phyloP scores from a whole-genome alignment of 2,113 vertebrate genomes.

The Grallaria varia region DNA sequence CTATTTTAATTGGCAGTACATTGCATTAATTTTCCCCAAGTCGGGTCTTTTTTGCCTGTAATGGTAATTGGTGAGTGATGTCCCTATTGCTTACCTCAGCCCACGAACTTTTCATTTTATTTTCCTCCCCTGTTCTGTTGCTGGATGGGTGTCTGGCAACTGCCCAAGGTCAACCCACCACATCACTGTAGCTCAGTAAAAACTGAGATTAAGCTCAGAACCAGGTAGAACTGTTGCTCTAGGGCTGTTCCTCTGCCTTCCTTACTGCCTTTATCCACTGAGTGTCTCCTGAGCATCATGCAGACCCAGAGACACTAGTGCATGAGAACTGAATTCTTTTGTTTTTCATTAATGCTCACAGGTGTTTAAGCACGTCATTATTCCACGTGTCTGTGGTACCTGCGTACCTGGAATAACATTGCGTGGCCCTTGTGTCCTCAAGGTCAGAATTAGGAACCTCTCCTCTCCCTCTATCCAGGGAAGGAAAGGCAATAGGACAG shows the following conservation, averaged over 20 bases:
- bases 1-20: background rate
- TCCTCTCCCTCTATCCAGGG: background rate
- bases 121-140: background rate
- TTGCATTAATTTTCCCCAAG: background rate
- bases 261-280: background rate
- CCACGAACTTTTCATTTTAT: background rate
- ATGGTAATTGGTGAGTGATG: background rate
- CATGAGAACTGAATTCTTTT: background rate
- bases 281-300: background rate
- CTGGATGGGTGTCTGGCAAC: background rate
- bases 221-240: background rate
- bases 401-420: background rate
- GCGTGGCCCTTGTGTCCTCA: background rate
- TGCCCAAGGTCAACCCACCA: background rate
- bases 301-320: background rate
- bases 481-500: too few species aligned
- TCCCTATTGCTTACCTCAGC: background rate
- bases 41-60: background rate
- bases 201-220: background rate
- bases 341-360: background rate
- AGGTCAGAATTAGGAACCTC: background rate
- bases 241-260: background rate
- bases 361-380: background rate
- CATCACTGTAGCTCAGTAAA: background rate
- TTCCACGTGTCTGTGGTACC: background rate